Conservation (phyloP, 2,797 vertebrate species). For the Gambelia wislizenii region DNA sequence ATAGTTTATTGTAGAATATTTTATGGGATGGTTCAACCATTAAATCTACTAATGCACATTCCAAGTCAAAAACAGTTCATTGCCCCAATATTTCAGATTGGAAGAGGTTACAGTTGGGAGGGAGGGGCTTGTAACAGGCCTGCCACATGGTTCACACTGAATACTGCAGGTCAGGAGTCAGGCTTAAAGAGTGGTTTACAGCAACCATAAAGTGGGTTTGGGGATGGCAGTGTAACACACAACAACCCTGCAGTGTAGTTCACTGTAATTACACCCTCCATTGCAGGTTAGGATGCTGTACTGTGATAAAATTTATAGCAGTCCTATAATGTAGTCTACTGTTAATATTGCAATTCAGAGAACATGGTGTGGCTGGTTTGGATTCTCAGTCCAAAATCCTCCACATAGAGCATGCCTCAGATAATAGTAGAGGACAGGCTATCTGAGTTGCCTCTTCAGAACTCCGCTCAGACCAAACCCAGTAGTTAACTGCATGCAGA, state of each 20-base stretch:
- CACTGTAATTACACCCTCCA: too few relatives aligned
- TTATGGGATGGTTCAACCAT: too few relatives aligned
- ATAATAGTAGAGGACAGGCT: background rate
- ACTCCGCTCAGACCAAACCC: background rate
- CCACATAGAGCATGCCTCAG: background rate
- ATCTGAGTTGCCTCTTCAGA: background rate
- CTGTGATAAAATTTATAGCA: too few relatives aligned
- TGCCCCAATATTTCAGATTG: background rate
- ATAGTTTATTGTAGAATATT: background rate
- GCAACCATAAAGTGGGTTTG: background rate
- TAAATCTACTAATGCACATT: background rate
- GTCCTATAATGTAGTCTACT: too few relatives aligned
- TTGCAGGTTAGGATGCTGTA: too few relatives aligned
- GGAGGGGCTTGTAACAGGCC: background rate
- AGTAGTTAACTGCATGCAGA: background rate
- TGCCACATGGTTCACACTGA: background rate
- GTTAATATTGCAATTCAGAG: too few relatives aligned
- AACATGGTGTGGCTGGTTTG: background rate
- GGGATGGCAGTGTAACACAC: too few relatives aligned
- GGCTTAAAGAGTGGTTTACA: background rate
- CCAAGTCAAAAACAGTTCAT: background rate
- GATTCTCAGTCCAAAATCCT: background rate
- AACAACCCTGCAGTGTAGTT: too few relatives aligned
- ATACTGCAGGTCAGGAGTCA: background rate
- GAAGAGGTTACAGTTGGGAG: background rate